phyloP scores from a whole-genome alignment of 2,797 vertebrate species.

The Allobates femoralis region DNA sequence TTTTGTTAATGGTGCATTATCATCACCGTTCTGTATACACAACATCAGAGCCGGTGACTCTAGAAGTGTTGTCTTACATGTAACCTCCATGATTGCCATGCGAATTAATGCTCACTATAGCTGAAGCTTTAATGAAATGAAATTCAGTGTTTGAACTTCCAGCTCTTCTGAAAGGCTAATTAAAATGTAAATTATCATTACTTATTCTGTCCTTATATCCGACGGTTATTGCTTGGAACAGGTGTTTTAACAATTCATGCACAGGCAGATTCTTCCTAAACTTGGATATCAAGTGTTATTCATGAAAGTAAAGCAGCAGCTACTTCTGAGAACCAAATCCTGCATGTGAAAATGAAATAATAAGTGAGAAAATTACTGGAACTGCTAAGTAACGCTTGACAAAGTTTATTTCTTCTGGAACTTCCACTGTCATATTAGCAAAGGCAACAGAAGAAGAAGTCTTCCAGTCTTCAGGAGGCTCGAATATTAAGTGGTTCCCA shows the following conservation, averaged over 20 bases:
- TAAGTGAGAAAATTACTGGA: slow-evolving; percentile 35
- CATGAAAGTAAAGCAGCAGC: slow-evolving; percentile 45
- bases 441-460: too few relatives aligned
- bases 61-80: slow-evolving; percentile 37
- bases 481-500: too few relatives aligned
- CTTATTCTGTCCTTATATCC: slow-evolving; percentile 62
- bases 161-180: slow-evolving; percentile 61
- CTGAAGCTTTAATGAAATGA: slow-evolving; percentile 57
- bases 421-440: not conserved
- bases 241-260: slow-evolving; percentile 64
- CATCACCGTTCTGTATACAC: slow-evolving; percentile 26
- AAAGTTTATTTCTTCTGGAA: slow-evolving; percentile 25
- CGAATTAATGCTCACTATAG: slow-evolving; percentile 36
- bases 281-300: slow-evolving; percentile 48
- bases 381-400: slow-evolving; percentile 3
- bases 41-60: slow-evolving; percentile 11
- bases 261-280: slow-evolving; percentile 54
- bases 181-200: slow-evolving; percentile 64
- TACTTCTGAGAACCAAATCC: slow-evolving; percentile 42
- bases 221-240: slow-evolving; percentile 64
- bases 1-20: slow-evolving; percentile 37
- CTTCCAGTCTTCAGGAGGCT: too few relatives aligned
- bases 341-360: slow-evolving; percentile 52
- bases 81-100: slow-evolving; percentile 47
- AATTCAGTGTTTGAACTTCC: slow-evolving; percentile 61